Evolutionary conservation across 2,113 vertebrate species (phyloP).

Genomic region (Lepus timidus): DNA sequence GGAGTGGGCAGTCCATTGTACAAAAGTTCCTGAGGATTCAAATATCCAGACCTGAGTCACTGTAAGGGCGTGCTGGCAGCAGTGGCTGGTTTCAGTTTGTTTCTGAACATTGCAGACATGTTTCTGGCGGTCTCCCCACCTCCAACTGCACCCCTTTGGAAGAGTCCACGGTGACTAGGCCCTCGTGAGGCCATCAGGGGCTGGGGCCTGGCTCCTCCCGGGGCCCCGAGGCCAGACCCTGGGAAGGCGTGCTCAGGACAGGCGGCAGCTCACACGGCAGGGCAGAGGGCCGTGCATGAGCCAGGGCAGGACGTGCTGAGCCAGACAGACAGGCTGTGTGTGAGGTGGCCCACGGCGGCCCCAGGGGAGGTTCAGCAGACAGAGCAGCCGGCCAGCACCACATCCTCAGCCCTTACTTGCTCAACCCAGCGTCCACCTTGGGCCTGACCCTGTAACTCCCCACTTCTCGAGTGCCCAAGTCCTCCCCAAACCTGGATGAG

Average conservation of each 20-base stretch:
- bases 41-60: conserved; percentile 4
- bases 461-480: neutral
- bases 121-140: neutral
- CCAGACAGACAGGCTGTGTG: neutral
- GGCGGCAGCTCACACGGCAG: neutral
- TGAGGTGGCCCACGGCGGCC: neutral
- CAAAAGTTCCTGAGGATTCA: neutral
- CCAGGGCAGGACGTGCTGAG: neutral
- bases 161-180: neutral
- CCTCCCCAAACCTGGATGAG: neutral
- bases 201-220: neutral
- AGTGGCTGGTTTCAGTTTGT: neutral
- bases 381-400: neutral
- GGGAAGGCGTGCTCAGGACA: neutral
- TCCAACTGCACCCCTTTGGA: neutral
- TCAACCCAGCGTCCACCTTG: neutral
- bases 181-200: neutral
- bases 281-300: neutral
- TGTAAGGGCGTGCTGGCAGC: neutral
- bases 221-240: neutral
- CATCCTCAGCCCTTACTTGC: neutral
- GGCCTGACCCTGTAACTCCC: neutral
- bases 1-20: neutral
- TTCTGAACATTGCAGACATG: neutral
- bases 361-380: neutral